Evolutionary conservation across 1,140 invertebrate genomes (phyloP).

Genomic region (Steinernema khuongi): DNA sequence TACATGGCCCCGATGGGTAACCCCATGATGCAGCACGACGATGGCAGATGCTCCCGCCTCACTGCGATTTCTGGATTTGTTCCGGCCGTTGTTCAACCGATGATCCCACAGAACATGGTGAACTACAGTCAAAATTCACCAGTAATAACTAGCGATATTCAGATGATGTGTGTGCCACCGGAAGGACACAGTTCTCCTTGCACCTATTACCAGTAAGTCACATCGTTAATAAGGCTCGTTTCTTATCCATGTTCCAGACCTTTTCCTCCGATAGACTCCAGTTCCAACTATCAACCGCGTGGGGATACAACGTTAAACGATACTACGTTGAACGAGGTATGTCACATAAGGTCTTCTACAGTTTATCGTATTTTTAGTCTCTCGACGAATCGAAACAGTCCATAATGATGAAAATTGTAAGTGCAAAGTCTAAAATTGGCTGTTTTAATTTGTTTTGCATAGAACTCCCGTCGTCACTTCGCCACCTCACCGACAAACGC

Average conservation of each 20-base stretch:
- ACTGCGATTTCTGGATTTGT: background rate
- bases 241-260: background rate
- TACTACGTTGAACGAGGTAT: slow-evolving; percentile 8
- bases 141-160: background rate
- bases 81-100: background rate
- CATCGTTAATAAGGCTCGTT: background rate
- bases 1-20: background rate
- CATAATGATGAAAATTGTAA: background rate
- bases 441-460: background rate
- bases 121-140: background rate
- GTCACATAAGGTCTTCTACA: background rate
- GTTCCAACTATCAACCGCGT: background rate
- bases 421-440: background rate
- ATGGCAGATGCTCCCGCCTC: background rate
- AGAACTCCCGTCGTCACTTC: background rate
- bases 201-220: background rate
- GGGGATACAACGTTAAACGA: background rate
- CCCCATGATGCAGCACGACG: background rate
- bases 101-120: background rate
- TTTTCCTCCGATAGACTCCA: background rate
- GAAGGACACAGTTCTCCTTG: background rate
- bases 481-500: background rate
- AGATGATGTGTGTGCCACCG: background rate
- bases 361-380: background rate
- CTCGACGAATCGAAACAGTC: background rate